Conservation (phyloP, 2,888 invertebrate species). For the Perizoma flavofasciatum region DNA sequence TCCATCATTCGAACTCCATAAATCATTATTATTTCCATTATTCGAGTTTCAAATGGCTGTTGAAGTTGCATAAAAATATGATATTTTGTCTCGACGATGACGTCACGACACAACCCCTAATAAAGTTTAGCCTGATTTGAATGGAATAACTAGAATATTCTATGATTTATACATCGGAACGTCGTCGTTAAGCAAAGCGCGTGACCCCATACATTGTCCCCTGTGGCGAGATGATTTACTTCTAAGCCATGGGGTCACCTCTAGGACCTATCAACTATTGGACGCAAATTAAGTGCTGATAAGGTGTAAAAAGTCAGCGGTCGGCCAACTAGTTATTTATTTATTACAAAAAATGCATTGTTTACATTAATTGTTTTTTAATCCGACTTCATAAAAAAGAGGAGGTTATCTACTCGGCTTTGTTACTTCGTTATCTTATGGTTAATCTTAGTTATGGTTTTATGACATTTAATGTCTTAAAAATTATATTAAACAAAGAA, state of each 20-base stretch:
- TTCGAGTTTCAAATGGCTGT: too few species aligned
- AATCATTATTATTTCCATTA: too few species aligned
- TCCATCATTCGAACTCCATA: too few species aligned
- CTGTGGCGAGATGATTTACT: constrained; percentile 37
- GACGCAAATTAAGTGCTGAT: constrained; percentile 4
- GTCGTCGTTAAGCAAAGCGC: constrained; percentile 27
- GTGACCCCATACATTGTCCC: constrained; percentile 34
- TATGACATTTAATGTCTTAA: too few species aligned
- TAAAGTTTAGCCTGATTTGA: constrained; percentile 26
- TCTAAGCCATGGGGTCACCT: constrained; percentile 31
- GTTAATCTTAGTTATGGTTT: too few species aligned
- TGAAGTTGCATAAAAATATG: too few species aligned
- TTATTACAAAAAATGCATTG: too few species aligned
- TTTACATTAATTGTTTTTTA: too few species aligned
- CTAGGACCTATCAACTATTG: not conserved
- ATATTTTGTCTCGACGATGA: not conserved
- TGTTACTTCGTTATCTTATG: too few species aligned
- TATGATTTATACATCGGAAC: constrained; percentile 24
- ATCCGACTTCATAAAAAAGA: too few species aligned
- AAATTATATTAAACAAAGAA: too few species aligned
- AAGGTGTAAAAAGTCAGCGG: not conserved
- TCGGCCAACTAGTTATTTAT: not conserved
- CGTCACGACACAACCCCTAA: constrained; percentile 18
- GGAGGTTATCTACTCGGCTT: too few species aligned
- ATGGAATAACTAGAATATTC: constrained; percentile 24